phyloP scores from a whole-genome alignment of 2,113 vertebrate genomes.

The Zosterops pallidus region DNA sequence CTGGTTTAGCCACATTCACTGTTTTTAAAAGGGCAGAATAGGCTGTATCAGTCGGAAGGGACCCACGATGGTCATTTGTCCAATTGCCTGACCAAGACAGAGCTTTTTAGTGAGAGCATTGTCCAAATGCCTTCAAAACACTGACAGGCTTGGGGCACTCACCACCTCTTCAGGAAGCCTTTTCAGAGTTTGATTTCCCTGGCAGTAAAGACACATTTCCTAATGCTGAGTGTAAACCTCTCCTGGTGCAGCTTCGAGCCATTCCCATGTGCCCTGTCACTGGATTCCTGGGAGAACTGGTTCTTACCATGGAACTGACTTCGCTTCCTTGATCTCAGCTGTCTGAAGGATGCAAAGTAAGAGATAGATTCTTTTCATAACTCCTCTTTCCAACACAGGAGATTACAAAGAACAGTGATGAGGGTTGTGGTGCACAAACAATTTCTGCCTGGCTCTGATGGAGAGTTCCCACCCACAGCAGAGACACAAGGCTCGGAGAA shows the following conservation, averaged over 20 bases:
- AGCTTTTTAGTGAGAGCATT: not conserved
- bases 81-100: not conserved
- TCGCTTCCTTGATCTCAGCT: not conserved
- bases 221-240: not conserved
- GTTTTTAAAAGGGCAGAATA: not conserved
- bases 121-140: not conserved
- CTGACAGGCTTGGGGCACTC: no score
- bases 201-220: not conserved
- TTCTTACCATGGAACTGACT: not conserved
- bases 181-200: not conserved
- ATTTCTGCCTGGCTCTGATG: not conserved
- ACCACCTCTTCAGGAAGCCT: not conserved
- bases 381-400: not conserved
- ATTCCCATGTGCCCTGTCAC: fast-evolving
- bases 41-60: not conserved
- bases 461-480: not conserved
- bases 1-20: not conserved
- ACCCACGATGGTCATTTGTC: not conserved
- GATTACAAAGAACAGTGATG: not conserved
- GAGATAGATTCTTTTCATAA: not conserved
- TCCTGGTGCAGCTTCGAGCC: not conserved
- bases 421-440: not conserved
- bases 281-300: not conserved
- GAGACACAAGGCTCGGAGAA: not conserved
- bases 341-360: not conserved